Percentiles rank a stretch among this genome's conserved stretches.
phyloP scores from a whole-genome alignment of 2,113 vertebrate genomes.

The Thalassarche chlororhynchos region DNA sequence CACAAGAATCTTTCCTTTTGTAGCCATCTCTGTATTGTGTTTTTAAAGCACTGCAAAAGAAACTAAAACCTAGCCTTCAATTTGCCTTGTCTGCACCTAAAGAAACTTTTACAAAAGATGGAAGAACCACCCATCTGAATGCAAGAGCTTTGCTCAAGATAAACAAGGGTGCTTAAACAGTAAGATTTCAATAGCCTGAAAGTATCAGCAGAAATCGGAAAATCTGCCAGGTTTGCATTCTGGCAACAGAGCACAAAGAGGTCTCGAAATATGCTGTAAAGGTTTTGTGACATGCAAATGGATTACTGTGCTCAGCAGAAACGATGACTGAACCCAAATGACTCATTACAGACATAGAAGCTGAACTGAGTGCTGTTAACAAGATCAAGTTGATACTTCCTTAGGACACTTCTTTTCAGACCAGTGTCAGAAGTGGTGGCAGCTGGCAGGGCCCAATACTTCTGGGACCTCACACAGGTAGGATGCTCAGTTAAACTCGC shows the following conservation, averaged over 20 bases:
- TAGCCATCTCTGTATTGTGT: not conserved
- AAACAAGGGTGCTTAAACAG: not conserved
- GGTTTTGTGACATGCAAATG: not conserved
- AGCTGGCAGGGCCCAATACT: not conserved
- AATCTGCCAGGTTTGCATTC: not conserved
- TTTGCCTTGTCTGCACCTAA: not conserved
- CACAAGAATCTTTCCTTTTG: not conserved
- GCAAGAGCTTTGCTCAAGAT: not conserved
- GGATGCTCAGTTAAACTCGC: not conserved
- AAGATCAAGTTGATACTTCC: not conserved
- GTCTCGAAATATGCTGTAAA: not conserved
- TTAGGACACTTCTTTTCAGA: not conserved
- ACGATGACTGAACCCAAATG: not conserved
- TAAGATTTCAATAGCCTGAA: not conserved
- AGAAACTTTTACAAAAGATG: not conserved
- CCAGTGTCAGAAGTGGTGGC: not conserved
- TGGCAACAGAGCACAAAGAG: not conserved
- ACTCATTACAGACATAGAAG: not conserved
- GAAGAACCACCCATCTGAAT: not conserved
- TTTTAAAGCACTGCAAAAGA: not conserved
- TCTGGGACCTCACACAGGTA: not conserved
- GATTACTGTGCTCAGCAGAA: slow-evolving; percentile 2
- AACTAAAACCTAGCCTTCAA: not conserved
- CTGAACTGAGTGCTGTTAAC: not conserved
- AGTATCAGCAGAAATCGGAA: not conserved